These are phyloP conservation scores for Clupea harengus DNA, from an alignment of 2,113 vertebrate species.

Conservation along the genomic window DNA sequence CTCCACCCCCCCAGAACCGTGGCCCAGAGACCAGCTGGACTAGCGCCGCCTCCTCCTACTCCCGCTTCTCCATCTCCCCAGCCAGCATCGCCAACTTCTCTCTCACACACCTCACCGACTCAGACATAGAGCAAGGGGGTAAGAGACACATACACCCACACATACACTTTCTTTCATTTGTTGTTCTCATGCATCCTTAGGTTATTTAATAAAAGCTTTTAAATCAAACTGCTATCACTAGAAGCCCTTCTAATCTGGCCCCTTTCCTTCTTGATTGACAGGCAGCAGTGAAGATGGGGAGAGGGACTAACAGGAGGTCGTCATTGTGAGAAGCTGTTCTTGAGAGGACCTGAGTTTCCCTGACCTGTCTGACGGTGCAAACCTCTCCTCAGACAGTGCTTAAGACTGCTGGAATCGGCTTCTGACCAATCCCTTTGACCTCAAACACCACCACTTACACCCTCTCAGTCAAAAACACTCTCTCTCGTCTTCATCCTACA, in stretches of 20 bases:
- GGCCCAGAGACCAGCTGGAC: slow-evolving; percentile 82
- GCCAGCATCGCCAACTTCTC: slow-evolving; percentile 95
- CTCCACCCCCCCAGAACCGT: slow-evolving; percentile 74
- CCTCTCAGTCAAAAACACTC: not conserved
- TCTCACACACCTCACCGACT: slow-evolving; percentile 95
- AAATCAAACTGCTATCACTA: not conserved
- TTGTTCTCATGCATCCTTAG: not conserved
- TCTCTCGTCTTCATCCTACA: not conserved
- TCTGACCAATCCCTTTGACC: not conserved
- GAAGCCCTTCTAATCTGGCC: slow-evolving; percentile 13
- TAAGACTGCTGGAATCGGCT: not conserved
- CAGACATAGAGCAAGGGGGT: slow-evolving; percentile 95
- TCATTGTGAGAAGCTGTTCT: not conserved
- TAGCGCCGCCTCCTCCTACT: slow-evolving; percentile 73
- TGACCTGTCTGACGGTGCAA: not conserved
- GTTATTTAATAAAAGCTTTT: not conserved
- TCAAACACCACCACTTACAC: not conserved
- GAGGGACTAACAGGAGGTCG: slow-evolving; percentile 78
- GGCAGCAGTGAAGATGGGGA: slow-evolving; percentile 98
- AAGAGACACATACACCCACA: slow-evolving; percentile 52
- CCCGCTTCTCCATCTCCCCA: slow-evolving; percentile 93
- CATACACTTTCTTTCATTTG: not conserved
- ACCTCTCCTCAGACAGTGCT: not conserved
- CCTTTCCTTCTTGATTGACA: slow-evolving; percentile 56
- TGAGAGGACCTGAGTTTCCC: not conserved